Conservation (phyloP, 2,797 vertebrate species). For the Carapus acus region DNA sequence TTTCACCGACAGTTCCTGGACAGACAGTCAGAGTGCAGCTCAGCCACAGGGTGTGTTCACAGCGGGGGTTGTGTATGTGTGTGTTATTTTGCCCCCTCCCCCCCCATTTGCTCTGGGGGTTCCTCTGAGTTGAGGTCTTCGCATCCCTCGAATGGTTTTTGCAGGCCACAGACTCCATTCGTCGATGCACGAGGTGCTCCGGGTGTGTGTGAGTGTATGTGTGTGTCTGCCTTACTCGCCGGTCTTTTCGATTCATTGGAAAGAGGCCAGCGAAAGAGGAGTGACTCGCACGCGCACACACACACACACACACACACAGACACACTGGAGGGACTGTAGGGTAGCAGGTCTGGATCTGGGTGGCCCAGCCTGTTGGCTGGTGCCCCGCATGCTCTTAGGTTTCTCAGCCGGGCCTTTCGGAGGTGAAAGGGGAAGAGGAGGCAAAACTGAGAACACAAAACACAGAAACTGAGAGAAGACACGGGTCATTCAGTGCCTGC, state of each 20-base stretch:
- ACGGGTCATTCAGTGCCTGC: too few relatives aligned
- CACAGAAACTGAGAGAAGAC: neutral
- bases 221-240: constrained; percentile 21
- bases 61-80: constrained; percentile 42
- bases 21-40: too few relatives aligned
- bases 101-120: too few relatives aligned
- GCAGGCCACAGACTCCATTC: constrained; percentile 7
- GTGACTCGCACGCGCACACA: constrained; percentile 16
- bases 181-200: constrained; percentile 18
- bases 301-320: too few relatives aligned
- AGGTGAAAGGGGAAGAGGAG: constrained; percentile 9
- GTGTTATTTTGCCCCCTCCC: too few relatives aligned
- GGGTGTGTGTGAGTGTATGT: too few relatives aligned
- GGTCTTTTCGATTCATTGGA: constrained; percentile 41
- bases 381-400: constrained; percentile 19
- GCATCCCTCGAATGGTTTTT: constrained; percentile 2
- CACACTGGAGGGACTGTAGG: constrained; percentile 36
- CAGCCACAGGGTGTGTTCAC: constrained; percentile 18
- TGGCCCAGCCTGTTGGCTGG: constrained; percentile 29
- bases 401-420: constrained; percentile 33
- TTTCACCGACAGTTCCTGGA: constrained; percentile 13
- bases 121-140: constrained; percentile 22
- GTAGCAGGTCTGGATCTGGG: neutral
- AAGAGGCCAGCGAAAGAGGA: constrained; percentile 32
- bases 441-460: constrained; percentile 6